Conservation (phyloP, 1,140 invertebrate genomes). For the Drosophila paulistorum region DNA sequence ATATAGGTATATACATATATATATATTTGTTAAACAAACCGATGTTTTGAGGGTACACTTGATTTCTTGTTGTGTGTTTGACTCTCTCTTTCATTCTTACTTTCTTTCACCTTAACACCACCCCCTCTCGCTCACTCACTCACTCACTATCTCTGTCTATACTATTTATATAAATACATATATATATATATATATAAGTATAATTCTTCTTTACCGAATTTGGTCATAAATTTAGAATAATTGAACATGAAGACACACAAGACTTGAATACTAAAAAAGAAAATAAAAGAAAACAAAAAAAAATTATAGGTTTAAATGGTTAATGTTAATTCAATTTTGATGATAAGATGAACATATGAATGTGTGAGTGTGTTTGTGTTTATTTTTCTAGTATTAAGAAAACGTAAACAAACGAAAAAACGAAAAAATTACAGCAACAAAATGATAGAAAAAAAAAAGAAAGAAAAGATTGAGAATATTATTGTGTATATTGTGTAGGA, state of each 20-base stretch:
- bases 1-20: conserved; percentile 20
- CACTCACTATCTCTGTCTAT: conserved; percentile 10
- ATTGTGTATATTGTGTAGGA: conserved; percentile 56
- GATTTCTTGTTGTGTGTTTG: conserved; percentile 11
- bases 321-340: conserved; percentile 57
- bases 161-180: not conserved
- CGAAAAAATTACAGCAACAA: conserved; percentile 31
- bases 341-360: conserved; percentile 22
- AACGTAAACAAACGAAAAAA: conserved; percentile 23
- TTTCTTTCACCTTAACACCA: conserved; percentile 7
- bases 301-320: conserved; percentile 52
- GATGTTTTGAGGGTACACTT: conserved; percentile 8
- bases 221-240: conserved; percentile 22
- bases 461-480: conserved; percentile 26
- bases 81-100: not conserved
- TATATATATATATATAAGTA: not conserved
- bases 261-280: conserved; percentile 69
- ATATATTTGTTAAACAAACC: conserved; percentile 12
- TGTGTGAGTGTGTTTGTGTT: conserved; percentile 18
- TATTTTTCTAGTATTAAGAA: conserved; percentile 43
- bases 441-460: not conserved
- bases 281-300: no score
- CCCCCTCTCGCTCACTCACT: conserved; percentile 17
- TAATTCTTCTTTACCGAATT: conserved; percentile 27
- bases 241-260: conserved; percentile 58